phyloP scores from a whole-genome alignment of 2,113 vertebrate genomes.

The Clarias magur region DNA sequence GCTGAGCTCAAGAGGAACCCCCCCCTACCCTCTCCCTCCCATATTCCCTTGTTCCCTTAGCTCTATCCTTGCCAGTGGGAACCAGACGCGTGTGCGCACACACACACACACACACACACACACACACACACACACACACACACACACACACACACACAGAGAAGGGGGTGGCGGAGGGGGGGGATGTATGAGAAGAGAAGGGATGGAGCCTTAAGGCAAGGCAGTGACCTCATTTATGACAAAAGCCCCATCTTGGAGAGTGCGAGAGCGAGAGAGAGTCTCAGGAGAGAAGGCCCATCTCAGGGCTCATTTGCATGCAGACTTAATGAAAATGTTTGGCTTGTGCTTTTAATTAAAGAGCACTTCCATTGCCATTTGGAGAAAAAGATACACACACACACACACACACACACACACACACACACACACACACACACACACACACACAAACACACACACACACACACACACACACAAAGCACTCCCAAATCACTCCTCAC shows the following conservation, averaged over 20 bases:
- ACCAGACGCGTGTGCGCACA: constrained; percentile 10
- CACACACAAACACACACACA: no score
- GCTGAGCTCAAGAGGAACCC: constrained; percentile 37
- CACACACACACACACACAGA: background rate
- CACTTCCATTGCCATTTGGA: constrained; percentile 56
- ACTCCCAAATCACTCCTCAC: constrained; percentile 48
- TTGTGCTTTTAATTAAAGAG: constrained; percentile 62
- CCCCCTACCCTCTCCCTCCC: constrained; percentile 23
- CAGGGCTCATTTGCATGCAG: constrained; percentile 58
- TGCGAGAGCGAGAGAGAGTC: constrained; percentile 34
- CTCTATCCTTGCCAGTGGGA: constrained; percentile 44
- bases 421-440: constrained; percentile 26
- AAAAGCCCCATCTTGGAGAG: constrained; percentile 35
- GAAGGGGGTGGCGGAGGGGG: background rate
- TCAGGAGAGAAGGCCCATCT: constrained; percentile 51
- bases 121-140: background rate
- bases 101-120: constrained; percentile 7
- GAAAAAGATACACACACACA: constrained; percentile 14
- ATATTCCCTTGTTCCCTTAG: constrained; percentile 27
- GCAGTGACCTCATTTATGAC: constrained; percentile 52
- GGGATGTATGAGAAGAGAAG: background rate
- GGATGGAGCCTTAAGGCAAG: constrained; percentile 51
- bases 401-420: constrained; percentile 15
- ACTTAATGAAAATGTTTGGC: constrained; percentile 63
- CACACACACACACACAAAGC: constrained; percentile 34